phyloP scores from a whole-genome alignment of 2,113 vertebrate genomes.

The Cyprinodon brontotheroides region DNA sequence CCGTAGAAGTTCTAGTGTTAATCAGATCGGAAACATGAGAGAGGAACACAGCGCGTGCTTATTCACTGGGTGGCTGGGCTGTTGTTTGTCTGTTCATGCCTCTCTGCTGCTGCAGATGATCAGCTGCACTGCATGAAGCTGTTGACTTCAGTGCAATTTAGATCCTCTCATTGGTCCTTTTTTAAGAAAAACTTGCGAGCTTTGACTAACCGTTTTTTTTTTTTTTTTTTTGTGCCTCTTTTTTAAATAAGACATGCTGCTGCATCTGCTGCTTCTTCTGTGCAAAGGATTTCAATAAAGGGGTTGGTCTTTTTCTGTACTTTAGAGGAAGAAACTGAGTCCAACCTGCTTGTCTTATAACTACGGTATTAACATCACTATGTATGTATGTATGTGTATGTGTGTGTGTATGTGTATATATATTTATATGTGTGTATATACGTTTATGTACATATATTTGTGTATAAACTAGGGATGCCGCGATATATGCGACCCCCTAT shows the following conservation, averaged over 20 bases:
- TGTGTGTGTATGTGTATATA: too few species aligned
- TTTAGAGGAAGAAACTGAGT: too few species aligned
- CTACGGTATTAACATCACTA: too few species aligned
- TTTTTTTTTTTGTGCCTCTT: not conserved
- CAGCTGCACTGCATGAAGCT: not conserved
- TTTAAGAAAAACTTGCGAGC: conserved; percentile 4
- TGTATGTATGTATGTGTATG: too few species aligned
- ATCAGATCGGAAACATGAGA: conserved; percentile 2
- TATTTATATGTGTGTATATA: too few species aligned
- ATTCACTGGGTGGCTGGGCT: conserved; percentile 23
- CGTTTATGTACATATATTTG: too few species aligned
- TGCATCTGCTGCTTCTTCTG: not conserved
- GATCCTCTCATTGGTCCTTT: not conserved
- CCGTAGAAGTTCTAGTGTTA: too few species aligned
- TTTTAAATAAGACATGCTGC: not conserved
- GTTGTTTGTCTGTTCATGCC: conserved; percentile 46
- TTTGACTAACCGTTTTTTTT: not conserved
- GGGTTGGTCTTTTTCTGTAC: too few species aligned
- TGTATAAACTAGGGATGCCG: too few species aligned
- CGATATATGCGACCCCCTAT: too few species aligned
- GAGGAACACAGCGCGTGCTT: not conserved
- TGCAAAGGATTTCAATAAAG: not conserved
- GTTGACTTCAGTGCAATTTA: not conserved
- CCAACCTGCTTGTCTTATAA: too few species aligned
- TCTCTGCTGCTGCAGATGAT: conserved; percentile 4